Evolutionary conservation across 1,140 invertebrate genomes (phyloP).

Genomic region (Lepidurus couesii): DNA sequence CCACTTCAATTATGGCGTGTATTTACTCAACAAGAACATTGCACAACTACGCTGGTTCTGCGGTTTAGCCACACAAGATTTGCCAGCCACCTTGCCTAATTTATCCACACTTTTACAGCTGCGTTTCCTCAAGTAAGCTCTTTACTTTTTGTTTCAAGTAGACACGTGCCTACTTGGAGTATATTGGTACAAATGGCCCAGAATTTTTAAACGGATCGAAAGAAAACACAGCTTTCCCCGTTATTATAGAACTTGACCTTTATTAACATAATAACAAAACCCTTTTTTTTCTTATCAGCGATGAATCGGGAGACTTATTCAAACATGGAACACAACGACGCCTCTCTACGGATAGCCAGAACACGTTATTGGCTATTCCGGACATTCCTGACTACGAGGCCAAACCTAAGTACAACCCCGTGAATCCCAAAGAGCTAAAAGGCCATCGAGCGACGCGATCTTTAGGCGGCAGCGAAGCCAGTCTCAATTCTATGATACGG

Average conservation of each 20-base stretch:
- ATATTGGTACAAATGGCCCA: too few species aligned
- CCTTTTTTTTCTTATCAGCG: background rate
- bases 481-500: conserved; percentile 26
- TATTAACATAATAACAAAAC: background rate
- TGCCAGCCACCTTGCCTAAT: conserved; percentile 67
- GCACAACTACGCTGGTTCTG: conserved; percentile 70
- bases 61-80: conserved; percentile 60
- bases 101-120: conserved; percentile 56
- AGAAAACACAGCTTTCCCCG: background rate
- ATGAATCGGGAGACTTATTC: background rate
- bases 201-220: too few species aligned
- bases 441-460: conserved; percentile 27
- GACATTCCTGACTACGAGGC: background rate
- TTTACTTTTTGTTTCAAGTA: background rate
- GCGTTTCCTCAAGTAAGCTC: conserved; percentile 32
- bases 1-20: conserved; percentile 75
- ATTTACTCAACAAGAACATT: conserved; percentile 81
- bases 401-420: background rate
- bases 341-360: background rate
- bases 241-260: background rate
- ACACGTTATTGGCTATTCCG: conserved; percentile 4
- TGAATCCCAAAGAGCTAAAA: background rate
- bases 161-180: too few species aligned
- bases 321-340: background rate
- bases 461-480: conserved; percentile 27